Evolutionary conservation across 1,140 invertebrate species (phyloP).

Genomic region (Zaprionus vittiger): DNA sequence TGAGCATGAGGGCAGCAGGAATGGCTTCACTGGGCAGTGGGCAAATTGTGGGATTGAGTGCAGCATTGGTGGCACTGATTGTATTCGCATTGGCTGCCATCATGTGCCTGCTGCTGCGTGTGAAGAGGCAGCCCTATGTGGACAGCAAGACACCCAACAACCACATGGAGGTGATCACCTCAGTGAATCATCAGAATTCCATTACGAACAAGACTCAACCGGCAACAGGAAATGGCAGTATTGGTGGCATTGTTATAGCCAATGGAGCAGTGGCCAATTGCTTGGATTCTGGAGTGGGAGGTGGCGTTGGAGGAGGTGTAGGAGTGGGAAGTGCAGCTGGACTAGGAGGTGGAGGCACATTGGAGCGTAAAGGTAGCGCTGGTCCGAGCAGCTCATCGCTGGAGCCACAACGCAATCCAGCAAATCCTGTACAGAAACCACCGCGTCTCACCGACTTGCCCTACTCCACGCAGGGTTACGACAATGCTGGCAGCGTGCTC

Average conservation of each 20-base stretch:
- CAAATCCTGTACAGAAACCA: constrained; percentile 89
- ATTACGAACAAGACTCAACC: constrained; percentile 84
- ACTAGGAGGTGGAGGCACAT: constrained; percentile 20
- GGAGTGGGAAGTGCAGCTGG: background rate
- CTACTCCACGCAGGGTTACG: constrained; percentile 87
- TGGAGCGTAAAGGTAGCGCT: constrained; percentile 66
- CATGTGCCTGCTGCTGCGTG: constrained; percentile 89
- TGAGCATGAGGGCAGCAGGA: constrained; percentile 90
- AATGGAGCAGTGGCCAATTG: constrained; percentile 75
- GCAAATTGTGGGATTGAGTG: constrained; percentile 93
- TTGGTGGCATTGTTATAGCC: constrained; percentile 84
- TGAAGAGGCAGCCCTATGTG: constrained; percentile 88
- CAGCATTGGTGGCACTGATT: constrained; percentile 91
- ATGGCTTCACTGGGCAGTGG: constrained; percentile 92
- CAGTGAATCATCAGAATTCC: constrained; percentile 86
- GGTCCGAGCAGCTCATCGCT: constrained; percentile 27
- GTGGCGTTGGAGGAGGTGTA: background rate
- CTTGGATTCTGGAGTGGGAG: constrained; percentile 44
- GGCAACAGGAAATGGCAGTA: constrained; percentile 85
- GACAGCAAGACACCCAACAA: constrained; percentile 91
- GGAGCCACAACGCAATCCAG: constrained; percentile 85
- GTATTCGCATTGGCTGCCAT: constrained; percentile 91
- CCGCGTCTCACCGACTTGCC: constrained; percentile 88
- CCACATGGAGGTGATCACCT: constrained; percentile 88
- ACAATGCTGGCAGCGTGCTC: constrained; percentile 87